phyloP scores from a whole-genome alignment of 2,888 invertebrate genomes.

The Drosophila niveifrons region DNA sequence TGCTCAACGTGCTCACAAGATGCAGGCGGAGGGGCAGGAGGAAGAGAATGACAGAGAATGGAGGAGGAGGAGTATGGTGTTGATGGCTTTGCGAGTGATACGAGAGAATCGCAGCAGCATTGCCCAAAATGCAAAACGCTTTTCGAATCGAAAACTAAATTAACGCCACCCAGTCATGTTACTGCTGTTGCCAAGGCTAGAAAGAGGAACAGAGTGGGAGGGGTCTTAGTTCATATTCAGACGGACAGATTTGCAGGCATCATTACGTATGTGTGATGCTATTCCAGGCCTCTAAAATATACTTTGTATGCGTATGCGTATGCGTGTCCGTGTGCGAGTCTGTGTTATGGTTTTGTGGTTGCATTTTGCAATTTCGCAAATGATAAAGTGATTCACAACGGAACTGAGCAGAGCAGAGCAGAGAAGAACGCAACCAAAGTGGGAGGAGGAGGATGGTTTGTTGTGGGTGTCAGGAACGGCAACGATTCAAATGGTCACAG shows the following conservation, averaged over 20 bases:
- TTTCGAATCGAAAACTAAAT: slow-evolving; percentile 68
- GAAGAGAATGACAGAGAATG: too few species aligned
- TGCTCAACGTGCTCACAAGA: slow-evolving; percentile 67
- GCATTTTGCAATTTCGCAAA: slow-evolving; percentile 80
- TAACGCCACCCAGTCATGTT: slow-evolving; percentile 58
- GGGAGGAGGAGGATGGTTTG: slow-evolving; percentile 9
- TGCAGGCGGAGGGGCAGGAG: slow-evolving; percentile 39
- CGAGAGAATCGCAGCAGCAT: slow-evolving; percentile 22
- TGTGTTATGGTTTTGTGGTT: slow-evolving; percentile 80
- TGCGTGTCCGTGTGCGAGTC: slow-evolving; percentile 27
- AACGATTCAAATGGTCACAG: slow-evolving; percentile 73
- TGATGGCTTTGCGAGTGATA: slow-evolving; percentile 24
- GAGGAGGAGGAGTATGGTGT: slow-evolving; percentile 6
- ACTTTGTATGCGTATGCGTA: slow-evolving; percentile 73
- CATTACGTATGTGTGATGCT: slow-evolving; percentile 67
- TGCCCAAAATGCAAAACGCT: slow-evolving; percentile 62
- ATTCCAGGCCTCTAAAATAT: slow-evolving; percentile 60
- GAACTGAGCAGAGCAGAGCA: slow-evolving; percentile 3
- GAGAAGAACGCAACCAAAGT: slow-evolving; percentile 8
- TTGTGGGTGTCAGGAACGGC: slow-evolving; percentile 51
- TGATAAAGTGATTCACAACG: slow-evolving; percentile 73
- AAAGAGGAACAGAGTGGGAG: neutral
- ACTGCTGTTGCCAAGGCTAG: neutral
- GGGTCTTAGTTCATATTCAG: slow-evolving; percentile 38
- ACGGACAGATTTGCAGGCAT: slow-evolving; percentile 58